Base-by-base conservation (phyloP, 2,797 vertebrate species). In the Oreonectes daqikongensis region DNA sequence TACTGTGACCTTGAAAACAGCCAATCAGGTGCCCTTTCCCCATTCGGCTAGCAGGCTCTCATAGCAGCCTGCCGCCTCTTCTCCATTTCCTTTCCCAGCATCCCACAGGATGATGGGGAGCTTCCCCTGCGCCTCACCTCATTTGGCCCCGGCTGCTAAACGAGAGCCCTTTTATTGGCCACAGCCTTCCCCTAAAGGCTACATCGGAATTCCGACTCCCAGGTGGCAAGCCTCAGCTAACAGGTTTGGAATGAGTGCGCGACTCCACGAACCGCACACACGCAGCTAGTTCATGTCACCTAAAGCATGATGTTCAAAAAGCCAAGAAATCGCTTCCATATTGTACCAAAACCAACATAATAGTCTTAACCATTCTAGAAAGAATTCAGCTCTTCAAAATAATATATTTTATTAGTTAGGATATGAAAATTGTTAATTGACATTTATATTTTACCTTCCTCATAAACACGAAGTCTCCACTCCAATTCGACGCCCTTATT, bases 401-500 rank as follows among this genome's bases (percentile, higher is more conserved):
- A 28, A 48, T 4, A 17, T 46, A 46, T 46, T 40, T 3, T 11
- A 38, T 4, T n/a, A 7, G 17, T 48, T n/a, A 18, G 9, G 8
- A 35, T 35, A 35, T 35, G 35, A 35, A 9, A 4, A 35, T 9
- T 35, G 35, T 35, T 2, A 35, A 12, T 42, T 42, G 10, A 42
- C 12, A 1, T 15, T 42, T 42, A n/a, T n/a, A 48, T 17, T 57
- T 82, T 85, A 99, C 97, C 96, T 92, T 95, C 95, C 78, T 98
- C 97, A 0, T 91, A 96, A 59, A 84, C 83, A 26, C 98, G 93
- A 28, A 99, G 93, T 30, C 86, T 91, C 86, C 92, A 94, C 85
- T 99, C 98, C 90, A 99, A 87, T 69, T 93, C 92, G 64, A 99
- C 93, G 0, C 98, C 97, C 64, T 90, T 89, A 83, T 87, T 86